Base-by-base conservation (phyloP, 2,888 invertebrate genomes). In the Monoplex corrugatus region DNA sequence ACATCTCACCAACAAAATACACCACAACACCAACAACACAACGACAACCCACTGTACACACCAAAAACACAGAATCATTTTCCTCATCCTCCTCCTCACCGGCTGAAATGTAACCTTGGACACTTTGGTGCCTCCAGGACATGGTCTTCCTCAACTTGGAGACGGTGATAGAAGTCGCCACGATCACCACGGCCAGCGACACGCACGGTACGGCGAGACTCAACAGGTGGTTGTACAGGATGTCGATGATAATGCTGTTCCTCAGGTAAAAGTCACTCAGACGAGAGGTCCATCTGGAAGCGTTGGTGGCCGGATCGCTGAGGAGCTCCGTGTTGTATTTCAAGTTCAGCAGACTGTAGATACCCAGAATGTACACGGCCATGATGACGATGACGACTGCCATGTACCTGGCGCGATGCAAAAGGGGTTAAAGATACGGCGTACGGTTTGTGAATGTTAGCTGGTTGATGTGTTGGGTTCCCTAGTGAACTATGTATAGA, bases 201-300 rank as follows among this genome's bases (percentile, higher is more conserved):
- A 85, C 8, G 23, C 84, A 85, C n/a, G 85, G 84, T 16, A 85
- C 78, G 78, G 85, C 35, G n/a, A 89, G 84, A 16, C 45, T 78
- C 19, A 89, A 75, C 68, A 89, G 84, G 50, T 85, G 84, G 89
- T 85, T 89, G 89, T 85, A 85, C n/a, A 89, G 75, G 85, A 89
- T 78, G 75, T 85, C 89, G 78, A 89, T 78, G 45, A 89, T 43
- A 45, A 78, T 19, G 10, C 85, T 38, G 68, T 83, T 35, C 40
- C 38, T 32, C 57, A 40, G 50, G 88, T 88, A 88, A 72, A 88
- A 68, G 44, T 28, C 19, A 44, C 83, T 83, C n/a, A 88, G 88
- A 19, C 45, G 83, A 8, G 88, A 68, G 44, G 43, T 6, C 88
- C 88, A 88, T 63, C 43, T 40, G 6, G 68, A 13, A 13, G 35